Evolutionary conservation across 2,797 vertebrate species (phyloP), one percentile per base, ranked within the genome.

Genomic region (Argya squamiceps): DNA sequence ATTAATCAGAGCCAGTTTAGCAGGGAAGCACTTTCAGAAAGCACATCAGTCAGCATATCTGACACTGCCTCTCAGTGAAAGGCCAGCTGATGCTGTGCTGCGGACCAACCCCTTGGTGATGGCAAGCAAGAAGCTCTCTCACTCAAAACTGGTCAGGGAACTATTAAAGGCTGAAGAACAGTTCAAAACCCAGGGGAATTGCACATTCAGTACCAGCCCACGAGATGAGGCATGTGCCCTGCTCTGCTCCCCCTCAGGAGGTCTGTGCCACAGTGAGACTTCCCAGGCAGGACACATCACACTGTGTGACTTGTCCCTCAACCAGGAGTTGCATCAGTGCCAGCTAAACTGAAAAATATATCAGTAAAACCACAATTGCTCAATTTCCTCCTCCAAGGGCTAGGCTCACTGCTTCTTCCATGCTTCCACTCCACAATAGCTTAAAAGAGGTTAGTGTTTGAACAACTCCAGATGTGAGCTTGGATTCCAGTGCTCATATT

Each of bases 11-110:
- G 68, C 3, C 20, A 77, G 36, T 44, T 59, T 76, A 77, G 32
- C 60, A 56, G 29, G 43, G 46, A 65, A 59, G 78, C 71, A 75
- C 67, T 83, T 93, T 41, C 32, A 80, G 89, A 93, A 95, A 64
- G 49, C 50, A 41, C 37, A 82, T 44, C 79, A 78, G 60, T 84
- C 81, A 73, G 80, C 92, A 90, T 55, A 59, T 32, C 74, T 84
- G 59, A 63, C 59, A 15, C 9, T 47, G 82, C 20, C 12, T 68
- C 17, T 70, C 67, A 64, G 49, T 17, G 15, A 64, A 74, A 43
- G 34, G 15, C 44, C 70, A 70, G 44, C 0, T 80, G 71, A 77
- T 20, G 37, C 8, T 29, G 21, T 8, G 44, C 3, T 70, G 24
- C 47, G 70, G 30, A 84, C 49, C 43, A 53, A 50, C 12, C 43